phyloP scores from a whole-genome alignment of 2,797 vertebrate species.

The Ctenosaura bakeri region DNA sequence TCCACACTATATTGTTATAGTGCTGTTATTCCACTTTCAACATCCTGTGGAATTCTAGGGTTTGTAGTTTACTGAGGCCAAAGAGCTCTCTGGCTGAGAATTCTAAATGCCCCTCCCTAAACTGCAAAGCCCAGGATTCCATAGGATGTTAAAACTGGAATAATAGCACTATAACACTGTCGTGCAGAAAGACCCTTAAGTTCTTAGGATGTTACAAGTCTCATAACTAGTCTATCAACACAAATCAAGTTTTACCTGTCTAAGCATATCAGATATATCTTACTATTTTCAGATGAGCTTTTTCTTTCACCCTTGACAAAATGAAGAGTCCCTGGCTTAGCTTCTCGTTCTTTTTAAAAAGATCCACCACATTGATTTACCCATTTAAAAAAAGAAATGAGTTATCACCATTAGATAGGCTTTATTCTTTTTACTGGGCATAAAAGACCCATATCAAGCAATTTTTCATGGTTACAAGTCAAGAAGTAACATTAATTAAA shows the following conservation, averaged over 20 bases:
- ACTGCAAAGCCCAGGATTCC: too few relatives aligned
- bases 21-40: too few relatives aligned
- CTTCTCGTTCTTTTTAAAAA: neutral
- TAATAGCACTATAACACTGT: too few relatives aligned
- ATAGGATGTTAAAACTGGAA: too few relatives aligned
- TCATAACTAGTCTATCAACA: neutral
- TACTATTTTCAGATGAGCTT: neutral
- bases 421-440: neutral
- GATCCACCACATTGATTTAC: neutral
- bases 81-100: too few relatives aligned
- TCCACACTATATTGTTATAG: too few relatives aligned
- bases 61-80: too few relatives aligned
- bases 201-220: neutral
- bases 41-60: too few relatives aligned
- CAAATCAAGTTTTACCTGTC: neutral
- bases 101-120: too few relatives aligned
- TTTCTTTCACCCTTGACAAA: neutral
- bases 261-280: neutral
- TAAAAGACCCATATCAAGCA: neutral
- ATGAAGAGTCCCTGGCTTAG: neutral
- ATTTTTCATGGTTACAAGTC: neutral
- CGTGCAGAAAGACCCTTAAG: neutral
- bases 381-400: neutral
- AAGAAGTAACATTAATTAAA: constrained; percentile 21
- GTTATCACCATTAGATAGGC: neutral